Percentiles rank a stretch among this genome's conserved stretches.
Evolutionary conservation across 2,113 vertebrate genomes (phyloP).

Genomic region (Hepsetus odoe): DNA sequence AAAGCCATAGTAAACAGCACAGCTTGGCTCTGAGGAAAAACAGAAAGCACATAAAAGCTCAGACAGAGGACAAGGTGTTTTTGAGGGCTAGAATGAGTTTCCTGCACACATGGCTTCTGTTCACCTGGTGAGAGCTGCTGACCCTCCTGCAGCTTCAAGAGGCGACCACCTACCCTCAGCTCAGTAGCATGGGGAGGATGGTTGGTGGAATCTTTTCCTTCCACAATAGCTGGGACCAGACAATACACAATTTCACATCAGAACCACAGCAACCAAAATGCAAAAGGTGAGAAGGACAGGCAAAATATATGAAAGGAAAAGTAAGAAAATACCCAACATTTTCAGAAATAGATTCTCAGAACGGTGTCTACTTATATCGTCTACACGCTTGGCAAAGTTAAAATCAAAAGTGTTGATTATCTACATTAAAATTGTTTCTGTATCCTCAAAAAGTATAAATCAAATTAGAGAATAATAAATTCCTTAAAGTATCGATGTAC

Average conservation of each 20-base stretch:
- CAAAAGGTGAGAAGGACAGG: conserved; percentile 53
- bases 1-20: conserved; percentile 4
- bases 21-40: conserved; percentile 8
- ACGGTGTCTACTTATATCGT: no score
- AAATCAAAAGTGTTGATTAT: no score
- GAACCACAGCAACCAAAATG: conserved; percentile 52
- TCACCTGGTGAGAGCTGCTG: conserved; percentile 40
- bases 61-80: background rate
- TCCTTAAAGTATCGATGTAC: no score
- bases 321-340: no score
- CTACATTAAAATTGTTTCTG: no score
- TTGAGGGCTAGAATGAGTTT: conserved; percentile 42
- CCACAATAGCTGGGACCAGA: conserved; percentile 59
- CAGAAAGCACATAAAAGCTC: conserved; percentile 37
- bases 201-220: conserved; percentile 63
- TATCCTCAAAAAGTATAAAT: no score
- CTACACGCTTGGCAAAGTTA: no score
- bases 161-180: conserved; percentile 46
- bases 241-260: conserved; percentile 44
- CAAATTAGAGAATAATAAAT: no score
- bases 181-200: conserved; percentile 57
- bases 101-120: conserved; percentile 49
- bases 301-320: background rate
- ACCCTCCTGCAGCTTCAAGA: conserved; percentile 50
- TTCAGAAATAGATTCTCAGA: no score